phyloP scores from a whole-genome alignment of 2,797 vertebrate genomes.

The Synanceia verrucosa region DNA sequence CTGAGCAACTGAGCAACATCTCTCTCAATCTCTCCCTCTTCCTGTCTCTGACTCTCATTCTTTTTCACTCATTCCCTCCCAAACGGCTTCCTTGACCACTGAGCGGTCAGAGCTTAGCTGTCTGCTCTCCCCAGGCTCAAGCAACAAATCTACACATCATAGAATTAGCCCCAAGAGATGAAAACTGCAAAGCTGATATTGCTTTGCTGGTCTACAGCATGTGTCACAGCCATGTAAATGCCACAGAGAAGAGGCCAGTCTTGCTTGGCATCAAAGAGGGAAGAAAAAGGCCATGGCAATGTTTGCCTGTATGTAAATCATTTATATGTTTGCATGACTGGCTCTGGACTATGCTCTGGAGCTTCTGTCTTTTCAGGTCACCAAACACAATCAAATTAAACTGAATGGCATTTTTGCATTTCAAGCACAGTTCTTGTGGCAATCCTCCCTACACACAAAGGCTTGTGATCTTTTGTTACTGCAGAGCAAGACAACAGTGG shows the following conservation, averaged over 20 bases:
- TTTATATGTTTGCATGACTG: slow-evolving; percentile 36
- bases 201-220: slow-evolving; percentile 24
- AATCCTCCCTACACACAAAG: neutral
- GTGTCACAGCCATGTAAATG: slow-evolving; percentile 50
- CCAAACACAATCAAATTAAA: slow-evolving; percentile 49
- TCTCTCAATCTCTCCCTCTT: slow-evolving; percentile 50
- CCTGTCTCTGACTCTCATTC: slow-evolving; percentile 38
- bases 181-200: slow-evolving; percentile 31
- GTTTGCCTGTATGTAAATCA: slow-evolving; percentile 69
- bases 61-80: neutral
- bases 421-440: slow-evolving; percentile 34
- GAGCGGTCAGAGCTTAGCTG: slow-evolving; percentile 38
- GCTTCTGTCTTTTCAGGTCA: slow-evolving; percentile 46
- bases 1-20: slow-evolving; percentile 67
- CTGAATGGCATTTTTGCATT: slow-evolving; percentile 75
- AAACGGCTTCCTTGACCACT: slow-evolving; percentile 44
- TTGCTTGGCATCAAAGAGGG: slow-evolving; percentile 22
- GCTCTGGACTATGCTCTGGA: neutral
- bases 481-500: slow-evolving; percentile 1
- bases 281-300: slow-evolving; percentile 5
- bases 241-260: slow-evolving; percentile 43
- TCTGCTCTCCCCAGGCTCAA: slow-evolving; percentile 49
- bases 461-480: slow-evolving; percentile 7
- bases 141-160: slow-evolving; percentile 65
- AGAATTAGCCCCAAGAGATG: slow-evolving; percentile 33